These are phyloP conservation scores for Smutsia gigantea DNA, from an alignment of 2,797 vertebrate genomes.

Conservation along the genomic window DNA sequence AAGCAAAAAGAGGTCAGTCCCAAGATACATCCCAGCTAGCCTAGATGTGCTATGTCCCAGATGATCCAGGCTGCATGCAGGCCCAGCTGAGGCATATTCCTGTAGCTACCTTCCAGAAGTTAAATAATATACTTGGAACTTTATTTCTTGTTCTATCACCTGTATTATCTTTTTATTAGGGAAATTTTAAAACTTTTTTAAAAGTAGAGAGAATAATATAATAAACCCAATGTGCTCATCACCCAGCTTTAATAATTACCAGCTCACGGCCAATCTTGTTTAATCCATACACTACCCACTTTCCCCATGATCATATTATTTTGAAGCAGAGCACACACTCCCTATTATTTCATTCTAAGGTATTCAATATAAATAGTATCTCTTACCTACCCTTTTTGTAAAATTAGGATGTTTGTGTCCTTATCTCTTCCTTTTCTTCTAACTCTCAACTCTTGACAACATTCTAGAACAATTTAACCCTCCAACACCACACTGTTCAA, in stretches of 20 bases:
- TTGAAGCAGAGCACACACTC: neutral
- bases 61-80: neutral
- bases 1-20: neutral
- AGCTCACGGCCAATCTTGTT: neutral
- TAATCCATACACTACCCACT: neutral
- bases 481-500: neutral
- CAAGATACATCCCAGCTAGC: neutral
- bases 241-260: neutral
- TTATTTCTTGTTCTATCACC: constrained; percentile 8
- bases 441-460: neutral
- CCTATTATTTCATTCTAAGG: neutral
- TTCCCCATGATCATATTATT: neutral
- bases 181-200: neutral
- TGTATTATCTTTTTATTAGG: neutral
- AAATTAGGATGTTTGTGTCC: neutral
- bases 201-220: no score
- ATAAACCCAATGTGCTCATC: neutral
- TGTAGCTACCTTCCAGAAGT: neutral
- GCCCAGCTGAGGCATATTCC: neutral
- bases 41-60: neutral
- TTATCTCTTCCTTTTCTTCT: neutral
- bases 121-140: neutral
- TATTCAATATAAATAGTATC: neutral
- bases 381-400: neutral
- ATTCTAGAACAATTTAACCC: neutral